phyloP scores from a whole-genome alignment of 2,888 invertebrate genomes.

The Caenorhabditis sp. region DNA sequence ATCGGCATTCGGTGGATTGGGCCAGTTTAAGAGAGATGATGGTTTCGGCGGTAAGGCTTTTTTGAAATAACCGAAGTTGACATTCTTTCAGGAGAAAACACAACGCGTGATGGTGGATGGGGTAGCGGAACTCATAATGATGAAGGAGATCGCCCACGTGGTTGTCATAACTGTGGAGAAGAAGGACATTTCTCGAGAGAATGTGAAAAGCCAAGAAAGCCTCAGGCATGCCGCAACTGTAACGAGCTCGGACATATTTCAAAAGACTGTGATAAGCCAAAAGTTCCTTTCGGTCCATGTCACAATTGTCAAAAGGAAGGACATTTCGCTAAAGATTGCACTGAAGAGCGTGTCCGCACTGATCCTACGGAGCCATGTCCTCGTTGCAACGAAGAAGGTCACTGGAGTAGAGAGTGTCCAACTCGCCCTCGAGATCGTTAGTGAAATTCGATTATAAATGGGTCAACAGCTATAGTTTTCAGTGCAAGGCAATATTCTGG shows the following conservation, averaged over 20 bases:
- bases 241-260: constrained; percentile 38
- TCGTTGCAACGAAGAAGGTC: constrained; percentile 51
- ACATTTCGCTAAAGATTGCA: constrained; percentile 48
- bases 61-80: background rate
- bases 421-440: constrained; percentile 49
- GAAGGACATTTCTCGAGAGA: constrained; percentile 33
- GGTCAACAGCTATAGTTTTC: background rate
- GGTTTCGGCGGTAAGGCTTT: constrained; percentile 18
- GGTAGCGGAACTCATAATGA: background rate
- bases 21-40: constrained; percentile 6
- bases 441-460: too few relatives aligned
- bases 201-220: constrained; percentile 29
- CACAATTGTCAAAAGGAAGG: constrained; percentile 55
- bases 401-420: constrained; percentile 57
- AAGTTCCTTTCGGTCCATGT: constrained; percentile 27
- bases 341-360: constrained; percentile 29
- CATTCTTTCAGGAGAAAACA: background rate
- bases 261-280: constrained; percentile 27
- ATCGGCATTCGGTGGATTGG: constrained; percentile 3
- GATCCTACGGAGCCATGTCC: constrained; percentile 53
- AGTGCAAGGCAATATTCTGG: constrained; percentile 55
- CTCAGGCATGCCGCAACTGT: constrained; percentile 36
- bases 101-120: background rate
- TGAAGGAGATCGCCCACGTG: constrained; percentile 10
- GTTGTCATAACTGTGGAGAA: constrained; percentile 47